Evolutionary conservation across 2,113 vertebrate species (phyloP).

Genomic region (Leptosomus discolor): DNA sequence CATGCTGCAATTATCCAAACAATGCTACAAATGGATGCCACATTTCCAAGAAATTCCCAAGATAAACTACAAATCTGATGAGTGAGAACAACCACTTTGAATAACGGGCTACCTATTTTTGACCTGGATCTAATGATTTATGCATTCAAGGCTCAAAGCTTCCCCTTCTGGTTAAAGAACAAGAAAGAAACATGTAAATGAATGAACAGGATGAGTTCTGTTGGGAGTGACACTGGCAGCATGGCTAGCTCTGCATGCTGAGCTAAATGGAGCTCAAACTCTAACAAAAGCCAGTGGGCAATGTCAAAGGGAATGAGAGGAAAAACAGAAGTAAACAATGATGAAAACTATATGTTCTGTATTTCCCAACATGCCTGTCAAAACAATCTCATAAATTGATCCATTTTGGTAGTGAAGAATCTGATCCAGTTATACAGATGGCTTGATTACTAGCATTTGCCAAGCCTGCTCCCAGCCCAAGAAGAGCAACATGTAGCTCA

Average conservation of each 20-base stretch:
- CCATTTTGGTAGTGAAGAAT: constrained; percentile 9
- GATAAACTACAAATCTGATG: background rate
- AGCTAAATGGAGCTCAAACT: constrained; percentile 9
- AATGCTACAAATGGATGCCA: background rate
- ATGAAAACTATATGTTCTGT: constrained; percentile 17
- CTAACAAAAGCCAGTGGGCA: background rate
- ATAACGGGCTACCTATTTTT: background rate
- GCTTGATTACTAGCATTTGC: background rate
- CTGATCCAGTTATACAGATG: constrained; percentile 32
- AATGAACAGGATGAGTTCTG: background rate
- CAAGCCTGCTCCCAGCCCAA: constrained; percentile 26
- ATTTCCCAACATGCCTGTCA: constrained; percentile 53
- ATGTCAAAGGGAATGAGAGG: constrained; percentile 31
- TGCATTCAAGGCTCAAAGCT: background rate
- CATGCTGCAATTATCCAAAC: background rate
- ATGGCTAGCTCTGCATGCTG: background rate
- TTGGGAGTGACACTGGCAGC: background rate
- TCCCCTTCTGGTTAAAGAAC: constrained; percentile 8
- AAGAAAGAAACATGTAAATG: constrained; percentile 17
- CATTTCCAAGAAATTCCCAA: background rate
- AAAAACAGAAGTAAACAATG: constrained; percentile 33
- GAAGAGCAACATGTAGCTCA: background rate
- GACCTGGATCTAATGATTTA: constrained; percentile 16
- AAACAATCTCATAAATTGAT: constrained; percentile 33
- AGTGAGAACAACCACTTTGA: background rate